Conservation (phyloP, 1,140 invertebrate genomes). For the Eupristina koningsbergeri region DNA sequence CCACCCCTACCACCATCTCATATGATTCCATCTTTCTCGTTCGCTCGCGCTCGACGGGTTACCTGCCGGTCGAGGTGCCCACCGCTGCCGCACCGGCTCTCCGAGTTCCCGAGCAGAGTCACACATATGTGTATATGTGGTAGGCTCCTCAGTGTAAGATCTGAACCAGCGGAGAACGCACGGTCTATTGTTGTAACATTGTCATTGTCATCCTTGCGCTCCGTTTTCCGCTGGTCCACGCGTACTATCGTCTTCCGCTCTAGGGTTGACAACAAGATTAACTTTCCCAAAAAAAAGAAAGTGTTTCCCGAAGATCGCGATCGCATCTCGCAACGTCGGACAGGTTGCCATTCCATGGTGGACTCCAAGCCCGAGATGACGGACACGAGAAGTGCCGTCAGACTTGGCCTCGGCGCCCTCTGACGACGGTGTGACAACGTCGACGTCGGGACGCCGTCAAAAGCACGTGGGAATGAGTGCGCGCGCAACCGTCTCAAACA, state of each 20-base stretch:
- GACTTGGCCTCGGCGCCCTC: slow-evolving; percentile 44
- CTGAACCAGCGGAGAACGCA: slow-evolving; percentile 73
- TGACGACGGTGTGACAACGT: slow-evolving; percentile 42
- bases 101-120: slow-evolving; percentile 43
- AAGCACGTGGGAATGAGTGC: slow-evolving; percentile 58
- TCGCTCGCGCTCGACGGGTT: slow-evolving; percentile 6
- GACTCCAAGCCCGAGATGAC: slow-evolving; percentile 43
- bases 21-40: slow-evolving; percentile 43
- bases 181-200: slow-evolving; percentile 73
- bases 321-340: background rate
- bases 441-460: slow-evolving; percentile 50
- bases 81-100: slow-evolving; percentile 27
- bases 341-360: background rate
- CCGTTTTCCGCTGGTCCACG: slow-evolving; percentile 28
- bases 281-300: too few species aligned
- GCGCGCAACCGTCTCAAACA: background rate
- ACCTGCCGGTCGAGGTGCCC: slow-evolving; percentile 20
- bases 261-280: too few species aligned
- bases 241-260: background rate
- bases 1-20: background rate
- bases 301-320: too few species aligned
- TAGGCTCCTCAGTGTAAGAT: slow-evolving; percentile 73
- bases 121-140: slow-evolving; percentile 72
- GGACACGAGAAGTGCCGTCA: background rate
- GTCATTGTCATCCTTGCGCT: slow-evolving; percentile 65